Evolutionary conservation across 2,888 invertebrate genomes (phyloP).

Genomic region (Chydorus sphaericus): DNA sequence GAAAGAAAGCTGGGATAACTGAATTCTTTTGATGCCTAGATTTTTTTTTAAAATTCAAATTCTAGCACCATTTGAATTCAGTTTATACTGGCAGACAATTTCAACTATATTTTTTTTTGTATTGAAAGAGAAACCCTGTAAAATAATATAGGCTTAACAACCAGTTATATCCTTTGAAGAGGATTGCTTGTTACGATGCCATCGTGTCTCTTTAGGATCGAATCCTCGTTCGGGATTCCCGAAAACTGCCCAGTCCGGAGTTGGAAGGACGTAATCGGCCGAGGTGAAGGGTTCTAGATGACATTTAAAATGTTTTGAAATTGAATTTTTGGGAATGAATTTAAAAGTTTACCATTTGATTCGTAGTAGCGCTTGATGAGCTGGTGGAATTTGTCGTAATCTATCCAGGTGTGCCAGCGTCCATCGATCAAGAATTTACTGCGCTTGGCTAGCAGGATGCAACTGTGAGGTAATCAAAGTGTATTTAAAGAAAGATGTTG

Average conservation of each 20-base stretch:
- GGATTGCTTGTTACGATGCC: constrained; percentile 26
- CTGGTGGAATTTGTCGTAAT: constrained; percentile 37
- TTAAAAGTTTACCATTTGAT: constrained; percentile 25
- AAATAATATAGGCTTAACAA: too few species aligned
- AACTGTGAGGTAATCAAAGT: too few species aligned
- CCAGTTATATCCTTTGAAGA: constrained; percentile 27
- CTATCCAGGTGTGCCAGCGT: constrained; percentile 42
- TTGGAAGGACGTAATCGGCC: constrained; percentile 37
- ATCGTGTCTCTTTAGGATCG: constrained; percentile 38
- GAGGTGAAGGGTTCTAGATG: constrained; percentile 13
- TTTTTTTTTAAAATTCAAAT: not conserved
- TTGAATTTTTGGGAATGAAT: not conserved
- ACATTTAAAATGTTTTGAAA: not conserved
- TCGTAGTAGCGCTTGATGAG: constrained; percentile 29
- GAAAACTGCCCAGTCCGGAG: constrained; percentile 39
- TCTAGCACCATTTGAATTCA: constrained; percentile 16
- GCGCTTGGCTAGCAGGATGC: constrained; percentile 6
- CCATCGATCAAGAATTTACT: constrained; percentile 25
- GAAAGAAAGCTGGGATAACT: constrained; percentile 13
- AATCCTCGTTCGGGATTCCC: constrained; percentile 38
- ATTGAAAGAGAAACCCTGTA: too few species aligned
- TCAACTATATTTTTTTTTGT: not conserved
- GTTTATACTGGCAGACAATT: constrained; percentile 12
- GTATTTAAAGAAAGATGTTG: too few species aligned
- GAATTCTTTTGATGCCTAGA: constrained; percentile 16